phyloP scores from a whole-genome alignment of 2,113 vertebrate genomes.

The Bos javanicus region DNA sequence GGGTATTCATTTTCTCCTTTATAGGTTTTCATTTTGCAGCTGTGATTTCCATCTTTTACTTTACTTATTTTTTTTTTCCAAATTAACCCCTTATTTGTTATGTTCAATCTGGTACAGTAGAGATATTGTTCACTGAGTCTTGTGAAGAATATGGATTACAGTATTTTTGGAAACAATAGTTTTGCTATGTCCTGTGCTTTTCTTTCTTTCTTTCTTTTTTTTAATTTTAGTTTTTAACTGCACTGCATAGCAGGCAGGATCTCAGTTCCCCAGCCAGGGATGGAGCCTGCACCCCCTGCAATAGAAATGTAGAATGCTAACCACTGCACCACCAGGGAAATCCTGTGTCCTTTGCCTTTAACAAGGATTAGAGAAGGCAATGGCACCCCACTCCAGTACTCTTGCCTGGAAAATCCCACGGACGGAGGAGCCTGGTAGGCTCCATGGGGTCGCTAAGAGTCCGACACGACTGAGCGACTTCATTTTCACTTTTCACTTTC shows the following conservation, averaged over 20 bases:
- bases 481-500: no score
- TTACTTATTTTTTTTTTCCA: not conserved
- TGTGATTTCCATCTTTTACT: not conserved
- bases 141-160: not conserved
- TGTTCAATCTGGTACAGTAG: not conserved
- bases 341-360: not conserved
- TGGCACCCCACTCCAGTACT: no score
- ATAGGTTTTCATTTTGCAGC: not conserved
- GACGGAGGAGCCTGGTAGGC: no score
- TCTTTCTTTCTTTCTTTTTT: not conserved
- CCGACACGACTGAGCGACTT: no score
- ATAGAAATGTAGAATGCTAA: not conserved
- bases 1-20: not conserved
- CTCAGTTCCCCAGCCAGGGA: not conserved
- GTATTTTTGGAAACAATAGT: not conserved
- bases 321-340: not conserved
- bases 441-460: no score
- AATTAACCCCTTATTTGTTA: not conserved
- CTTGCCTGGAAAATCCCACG: no score
- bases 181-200: not conserved
- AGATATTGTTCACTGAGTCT: not conserved
- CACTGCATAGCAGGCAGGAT: not conserved
- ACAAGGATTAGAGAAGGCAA: not conserved
- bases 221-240: not conserved
- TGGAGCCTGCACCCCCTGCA: not conserved